Base-by-base conservation (phyloP, 2,888 invertebrate genomes). In the Dorcus parallelipipedus region DNA sequence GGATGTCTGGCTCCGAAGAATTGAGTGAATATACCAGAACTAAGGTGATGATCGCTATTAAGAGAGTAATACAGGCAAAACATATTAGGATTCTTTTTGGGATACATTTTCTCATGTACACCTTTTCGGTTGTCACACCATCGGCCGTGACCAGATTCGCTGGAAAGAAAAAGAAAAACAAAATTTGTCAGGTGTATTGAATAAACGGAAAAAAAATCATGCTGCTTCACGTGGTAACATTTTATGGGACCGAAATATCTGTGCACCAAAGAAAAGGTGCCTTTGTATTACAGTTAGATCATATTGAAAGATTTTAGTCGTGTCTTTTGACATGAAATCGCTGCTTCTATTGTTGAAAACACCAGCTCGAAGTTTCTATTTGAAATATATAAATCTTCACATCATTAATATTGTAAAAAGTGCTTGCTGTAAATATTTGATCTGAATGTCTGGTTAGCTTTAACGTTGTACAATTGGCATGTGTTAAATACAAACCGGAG, bases 71-170 rank as follows among this genome's bases (percentile, higher is more conserved):
- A 20, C 45, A 45, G 17, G 55, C 38, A 45, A 59, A 50, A 42
- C 54, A 51, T 10, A 55, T 10, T 14, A 58, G 8, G 1, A 55
- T 47, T 49, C 55, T 59, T 41, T 47, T 55, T 14, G 47, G 42
- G n/a, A 52, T 23, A 9, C 49, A 50, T 9, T 42, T 9, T 14
- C 23, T 20, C 17, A 39, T 6, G 38, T 8, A 20, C 26, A 42
- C 14, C 40, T 40, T 9, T 3, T 49, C 45, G 48, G 26, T 45
- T 51, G 10, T 40, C 40, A 50, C 10, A 43, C 17, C 43, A 9
- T 59, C 47, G n/a, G 52, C 41, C 9, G 52, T 52, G 9, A 57
- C 54, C 55, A 55, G 47, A 33, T 54, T 51, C 9, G 55, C 59
- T 58, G 45, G 26, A 56, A 56, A 51, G 40, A 38, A 33, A 50